phyloP scores from a whole-genome alignment of 2,888 invertebrate species.

The Agrochola litura region DNA sequence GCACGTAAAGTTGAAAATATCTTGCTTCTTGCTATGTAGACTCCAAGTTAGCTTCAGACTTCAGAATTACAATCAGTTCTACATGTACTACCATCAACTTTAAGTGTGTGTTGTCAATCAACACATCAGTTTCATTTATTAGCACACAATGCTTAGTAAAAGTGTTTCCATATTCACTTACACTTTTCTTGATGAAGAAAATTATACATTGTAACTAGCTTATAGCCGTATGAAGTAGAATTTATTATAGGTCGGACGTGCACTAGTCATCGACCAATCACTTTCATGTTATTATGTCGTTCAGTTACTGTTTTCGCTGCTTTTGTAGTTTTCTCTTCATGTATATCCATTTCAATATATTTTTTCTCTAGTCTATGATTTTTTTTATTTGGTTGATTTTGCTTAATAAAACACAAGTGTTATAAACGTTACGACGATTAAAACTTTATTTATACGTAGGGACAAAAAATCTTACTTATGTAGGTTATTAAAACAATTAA shows the following conservation, averaged over 20 bases:
- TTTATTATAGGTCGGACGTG: conserved; percentile 3
- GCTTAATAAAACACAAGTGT: neutral
- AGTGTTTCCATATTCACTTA: conserved; percentile 45
- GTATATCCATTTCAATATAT: neutral
- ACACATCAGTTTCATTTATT: conserved; percentile 24
- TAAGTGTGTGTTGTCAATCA: neutral
- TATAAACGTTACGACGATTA: neutral
- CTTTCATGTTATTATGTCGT: neutral
- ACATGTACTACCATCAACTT: neutral
- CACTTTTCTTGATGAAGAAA: conserved; percentile 32
- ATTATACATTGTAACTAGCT: neutral
- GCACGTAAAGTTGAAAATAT: neutral
- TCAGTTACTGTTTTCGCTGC: conserved; percentile 1
- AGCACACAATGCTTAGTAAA: conserved; percentile 47
- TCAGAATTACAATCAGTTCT: neutral
- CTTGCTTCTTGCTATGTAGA: neutral
- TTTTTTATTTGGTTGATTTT: neutral
- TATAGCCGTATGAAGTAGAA: neutral
- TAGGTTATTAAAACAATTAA: conserved; percentile 2
- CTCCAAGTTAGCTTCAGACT: neutral
- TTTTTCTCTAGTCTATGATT: neutral
- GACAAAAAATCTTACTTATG: neutral
- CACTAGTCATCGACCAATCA: conserved; percentile 11
- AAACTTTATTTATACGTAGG: too few relatives aligned
- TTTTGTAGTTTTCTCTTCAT: neutral